phyloP scores from a whole-genome alignment of 2,797 vertebrate species.

The Sarcoramphus papa region DNA sequence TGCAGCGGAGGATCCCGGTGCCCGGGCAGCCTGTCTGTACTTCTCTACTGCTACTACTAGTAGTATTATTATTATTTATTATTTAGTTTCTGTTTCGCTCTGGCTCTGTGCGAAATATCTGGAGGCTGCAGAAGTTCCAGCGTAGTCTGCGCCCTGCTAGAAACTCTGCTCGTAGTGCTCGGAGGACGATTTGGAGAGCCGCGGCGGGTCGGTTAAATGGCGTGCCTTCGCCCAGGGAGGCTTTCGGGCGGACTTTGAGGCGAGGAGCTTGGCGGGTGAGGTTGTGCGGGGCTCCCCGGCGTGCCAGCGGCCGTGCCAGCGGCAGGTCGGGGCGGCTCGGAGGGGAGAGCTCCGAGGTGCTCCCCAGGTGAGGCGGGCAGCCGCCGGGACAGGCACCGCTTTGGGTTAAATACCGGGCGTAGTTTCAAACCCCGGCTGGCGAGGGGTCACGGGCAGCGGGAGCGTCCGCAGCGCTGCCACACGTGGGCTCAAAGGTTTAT shows the following conservation, averaged over 20 bases:
- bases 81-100: slow-evolving; percentile 75
- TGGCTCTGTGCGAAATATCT: not conserved
- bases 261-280: not conserved
- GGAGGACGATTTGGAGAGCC: not conserved
- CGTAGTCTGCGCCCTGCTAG: not conserved
- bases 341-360: not conserved
- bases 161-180: not conserved
- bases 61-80: not conserved
- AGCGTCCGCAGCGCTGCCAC: not conserved
- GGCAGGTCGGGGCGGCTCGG: too few relatives aligned
- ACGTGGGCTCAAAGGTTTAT: not conserved
- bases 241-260: not conserved
- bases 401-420: not conserved
- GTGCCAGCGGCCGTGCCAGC: too few relatives aligned
- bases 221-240: not conserved
- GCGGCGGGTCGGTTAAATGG: not conserved
- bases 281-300: not conserved
- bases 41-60: not conserved
- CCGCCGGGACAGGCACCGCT: too few relatives aligned
- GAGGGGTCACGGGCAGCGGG: not conserved
- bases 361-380: not conserved
- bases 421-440: not conserved
- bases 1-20: not conserved
- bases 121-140: slow-evolving; percentile 21
- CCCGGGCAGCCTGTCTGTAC: not conserved